Conservation (phyloP, 2,113 vertebrate species). For the Xenopus tropicalis region DNA sequence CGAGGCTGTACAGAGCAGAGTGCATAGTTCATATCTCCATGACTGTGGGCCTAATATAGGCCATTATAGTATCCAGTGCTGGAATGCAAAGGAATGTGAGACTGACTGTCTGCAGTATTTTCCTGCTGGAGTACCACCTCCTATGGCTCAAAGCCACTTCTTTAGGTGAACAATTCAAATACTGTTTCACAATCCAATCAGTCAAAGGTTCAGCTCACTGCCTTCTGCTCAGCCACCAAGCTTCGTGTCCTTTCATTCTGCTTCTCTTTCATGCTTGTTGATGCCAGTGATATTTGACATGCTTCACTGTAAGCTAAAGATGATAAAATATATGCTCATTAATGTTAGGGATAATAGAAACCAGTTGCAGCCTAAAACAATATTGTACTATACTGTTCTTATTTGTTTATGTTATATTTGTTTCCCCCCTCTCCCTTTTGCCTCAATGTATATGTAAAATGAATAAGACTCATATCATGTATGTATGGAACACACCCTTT, state of each 20-base stretch:
- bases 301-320: slow-evolving; percentile 74
- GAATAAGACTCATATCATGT: too few species aligned
- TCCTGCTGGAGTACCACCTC: too few species aligned
- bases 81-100: not conserved
- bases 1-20: slow-evolving; percentile 47
- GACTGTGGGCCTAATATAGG: slow-evolving; percentile 59
- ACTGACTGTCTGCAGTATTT: not conserved
- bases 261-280: slow-evolving; percentile 66
- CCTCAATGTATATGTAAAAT: too few species aligned
- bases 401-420: too few species aligned
- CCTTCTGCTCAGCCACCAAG: slow-evolving; percentile 65
- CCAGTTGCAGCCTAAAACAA: too few species aligned
- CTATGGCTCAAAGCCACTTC: too few species aligned
- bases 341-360: too few species aligned
- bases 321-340: slow-evolving; percentile 43
- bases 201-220: slow-evolving; percentile 59
- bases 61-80: slow-evolving; percentile 46
- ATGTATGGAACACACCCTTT: too few species aligned
- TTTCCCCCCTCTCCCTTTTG: too few species aligned
- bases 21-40: slow-evolving; percentile 54
- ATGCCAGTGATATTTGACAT: slow-evolving; percentile 65
- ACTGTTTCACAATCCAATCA: not conserved
- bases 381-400: too few species aligned
- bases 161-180: not conserved
- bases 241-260: slow-evolving; percentile 57